Base-by-base conservation (phyloP, 2,888 invertebrate species). In the Keiferia lycopersicella region DNA sequence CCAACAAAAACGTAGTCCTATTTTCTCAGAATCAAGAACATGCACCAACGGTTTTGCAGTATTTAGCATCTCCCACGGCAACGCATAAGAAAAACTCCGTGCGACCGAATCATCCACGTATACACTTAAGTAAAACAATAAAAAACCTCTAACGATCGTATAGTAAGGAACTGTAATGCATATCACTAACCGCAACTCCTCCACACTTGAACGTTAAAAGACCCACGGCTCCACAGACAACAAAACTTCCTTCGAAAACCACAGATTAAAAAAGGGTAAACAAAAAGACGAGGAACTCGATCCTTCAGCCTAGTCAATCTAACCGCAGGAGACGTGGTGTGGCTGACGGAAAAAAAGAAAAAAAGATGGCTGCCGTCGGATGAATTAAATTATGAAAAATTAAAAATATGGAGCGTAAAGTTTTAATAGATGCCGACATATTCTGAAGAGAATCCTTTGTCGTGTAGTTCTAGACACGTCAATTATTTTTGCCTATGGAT, bases 211-310 rank as follows among this genome's bases (percentile, higher is more conserved):
- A 76, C 71, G 72, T 71, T 78, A 78, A 78, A 76, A 72, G 68
- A 73, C 65, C 64, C 71, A 71, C 65, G 68, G 18, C 51, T 51
- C 18, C 51, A 51, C 67, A 51, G 68, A 71, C 64, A 74, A 81
- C 75, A 79, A 80, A 82, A 84, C 87, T 87, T 89, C 89, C 89
- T 86, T 73, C 68, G 82, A 65, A 67, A 73, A 90, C 90, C 89
- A 77, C 90, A 88, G 70, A 70, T 69, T 66, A 68, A 69, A 76
- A 76, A 71, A 76, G 79, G 20, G 51, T 22, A 79, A 82, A 20
- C 73, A 75, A 76, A 74, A 80, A 76, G 63, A 77, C 75, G 75
- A 78, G 83, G 79, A 87, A 88, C 82, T 76, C 67, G 84, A 88
- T 87, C 84, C 77, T 73, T 66, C 66, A 66, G 66, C 68, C 73